Conservation (phyloP, 2,113 vertebrate genomes). For the Python bivittatus region DNA sequence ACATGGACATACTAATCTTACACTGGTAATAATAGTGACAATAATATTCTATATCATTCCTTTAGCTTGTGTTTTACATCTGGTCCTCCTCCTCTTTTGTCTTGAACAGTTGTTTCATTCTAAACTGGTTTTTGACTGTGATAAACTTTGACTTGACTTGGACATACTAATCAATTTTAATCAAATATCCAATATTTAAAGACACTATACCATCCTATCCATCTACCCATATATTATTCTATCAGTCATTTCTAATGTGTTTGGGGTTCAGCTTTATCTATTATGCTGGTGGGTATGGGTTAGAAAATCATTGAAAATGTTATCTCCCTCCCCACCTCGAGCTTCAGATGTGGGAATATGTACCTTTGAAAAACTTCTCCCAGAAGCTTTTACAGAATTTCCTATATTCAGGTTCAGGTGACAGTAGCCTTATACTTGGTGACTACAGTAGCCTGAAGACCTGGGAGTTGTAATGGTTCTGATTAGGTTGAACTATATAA, state of each 20-base stretch:
- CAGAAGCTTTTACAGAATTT: neutral
- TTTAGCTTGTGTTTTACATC: neutral
- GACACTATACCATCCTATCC: neutral
- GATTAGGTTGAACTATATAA: neutral
- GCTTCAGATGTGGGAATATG: neutral
- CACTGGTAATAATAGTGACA: neutral
- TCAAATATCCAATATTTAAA: neutral
- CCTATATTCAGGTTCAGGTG: neutral
- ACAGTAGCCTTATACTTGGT: neutral
- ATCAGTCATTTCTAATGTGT: neutral
- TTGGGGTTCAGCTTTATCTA: neutral
- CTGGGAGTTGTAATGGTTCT: neutral
- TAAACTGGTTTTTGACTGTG: neutral
- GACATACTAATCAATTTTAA: neutral
- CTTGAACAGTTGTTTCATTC: neutral
- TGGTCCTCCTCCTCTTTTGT: neutral
- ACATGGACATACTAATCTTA: neutral
- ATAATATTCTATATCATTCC: neutral
- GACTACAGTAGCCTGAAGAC: rapidly evolving
- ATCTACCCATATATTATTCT: neutral
- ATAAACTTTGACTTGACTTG: neutral
- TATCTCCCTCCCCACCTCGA: neutral
- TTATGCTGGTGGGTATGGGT: neutral
- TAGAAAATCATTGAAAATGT: neutral
- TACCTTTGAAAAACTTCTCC: neutral